phyloP scores from a whole-genome alignment of 2,797 vertebrate species.

The Otolemur crassicaudatus region DNA sequence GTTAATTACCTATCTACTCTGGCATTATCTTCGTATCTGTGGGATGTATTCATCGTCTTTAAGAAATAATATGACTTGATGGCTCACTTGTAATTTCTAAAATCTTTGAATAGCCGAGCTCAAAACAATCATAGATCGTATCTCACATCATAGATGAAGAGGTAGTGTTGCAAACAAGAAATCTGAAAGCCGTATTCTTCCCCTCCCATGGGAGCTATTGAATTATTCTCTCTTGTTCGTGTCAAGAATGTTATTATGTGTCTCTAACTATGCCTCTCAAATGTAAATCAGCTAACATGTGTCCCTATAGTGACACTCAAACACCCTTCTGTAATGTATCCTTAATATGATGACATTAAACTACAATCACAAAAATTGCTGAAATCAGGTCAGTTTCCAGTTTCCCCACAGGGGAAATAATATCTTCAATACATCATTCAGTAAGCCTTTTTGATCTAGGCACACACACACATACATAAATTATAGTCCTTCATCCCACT shows the following conservation, averaged over 20 bases:
- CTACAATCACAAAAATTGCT: not conserved
- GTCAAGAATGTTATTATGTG: not conserved
- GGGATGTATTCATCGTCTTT: not conserved
- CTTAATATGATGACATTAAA: not conserved
- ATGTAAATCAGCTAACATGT: not conserved
- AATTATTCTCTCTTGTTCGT: not conserved
- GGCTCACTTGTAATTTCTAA: not conserved
- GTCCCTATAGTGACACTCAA: too few species aligned
- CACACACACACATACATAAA: not conserved
- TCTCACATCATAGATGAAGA: not conserved
- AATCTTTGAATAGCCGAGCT: not conserved
- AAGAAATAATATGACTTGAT: not conserved
- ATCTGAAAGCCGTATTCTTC: not conserved
- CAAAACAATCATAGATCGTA: not conserved
- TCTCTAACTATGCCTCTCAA: not conserved
- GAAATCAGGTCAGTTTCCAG: not conserved
- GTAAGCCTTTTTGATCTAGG: not conserved
- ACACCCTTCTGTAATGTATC: not conserved
- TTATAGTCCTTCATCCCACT: not conserved
- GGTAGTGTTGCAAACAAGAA: not conserved
- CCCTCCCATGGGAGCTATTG: not conserved
- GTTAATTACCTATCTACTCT: not conserved
- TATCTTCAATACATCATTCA: not conserved
- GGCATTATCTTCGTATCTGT: not conserved
- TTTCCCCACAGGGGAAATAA: not conserved